Base-by-base conservation (phyloP, 2,888 invertebrate genomes). In the Drosophila nigritarsus region DNA sequence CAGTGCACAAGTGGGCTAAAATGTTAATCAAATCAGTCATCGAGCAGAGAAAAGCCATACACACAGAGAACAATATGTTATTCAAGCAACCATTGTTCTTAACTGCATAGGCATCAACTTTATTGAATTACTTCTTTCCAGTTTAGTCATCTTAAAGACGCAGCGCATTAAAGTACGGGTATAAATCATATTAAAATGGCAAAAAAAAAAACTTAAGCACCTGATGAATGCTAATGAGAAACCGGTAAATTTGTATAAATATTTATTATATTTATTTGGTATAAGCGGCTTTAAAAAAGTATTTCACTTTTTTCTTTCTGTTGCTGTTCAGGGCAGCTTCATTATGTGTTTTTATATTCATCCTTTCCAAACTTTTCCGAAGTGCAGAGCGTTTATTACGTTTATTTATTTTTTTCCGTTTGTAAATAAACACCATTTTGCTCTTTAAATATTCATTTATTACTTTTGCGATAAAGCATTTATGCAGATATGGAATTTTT, bases 11-110 rank as follows among this genome's bases (percentile, higher is more conserved):
- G 51, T 69, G 65, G 65, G 67, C 63, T 69, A 51, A 79, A 79
- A 79, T 75, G 75, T 66, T 87, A 85, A 85, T 85, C 83, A 81
- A 87, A 79, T 85, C 65, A 40, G 40, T 60, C 61, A 40, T 51
- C 42, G 20, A 50, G 53, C 53, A 32, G 42, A 30, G 65, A n/a
- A 48, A 56, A 32, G 48, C 69, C 55, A 45, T 49, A 45, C 51
- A 62, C 69, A 62, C 29, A 27, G 36, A 50, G 56, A 27, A 65
- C 36, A 65, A 50, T 53, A 42, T 65, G 62, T 36, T 59, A 34
- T 45, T 59, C 48, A 9, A 7, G 9, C 27, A 15, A 30, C 32
- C 58, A 60, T 73, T 74, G 75, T 74, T 62, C 50, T 48, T 30
- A 58, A 55, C 27, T 42, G 54, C 42, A 36, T 15, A 18, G 24